These are phyloP conservation scores for Xiphophorus hellerii DNA, from an alignment of 2,113 vertebrate species.

Conservation along the genomic window DNA sequence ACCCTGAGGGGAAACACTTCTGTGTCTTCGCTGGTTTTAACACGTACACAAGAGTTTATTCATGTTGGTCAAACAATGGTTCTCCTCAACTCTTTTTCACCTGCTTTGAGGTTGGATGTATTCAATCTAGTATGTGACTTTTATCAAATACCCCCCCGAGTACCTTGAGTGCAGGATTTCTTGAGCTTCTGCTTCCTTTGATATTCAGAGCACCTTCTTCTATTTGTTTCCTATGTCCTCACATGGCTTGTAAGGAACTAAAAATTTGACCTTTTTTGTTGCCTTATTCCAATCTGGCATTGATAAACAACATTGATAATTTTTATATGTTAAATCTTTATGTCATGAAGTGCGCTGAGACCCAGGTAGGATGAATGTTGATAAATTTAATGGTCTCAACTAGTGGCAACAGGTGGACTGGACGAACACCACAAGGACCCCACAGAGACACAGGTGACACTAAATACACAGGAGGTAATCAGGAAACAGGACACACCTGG, in stretches of 20 bases:
- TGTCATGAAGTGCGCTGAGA: too few relatives aligned
- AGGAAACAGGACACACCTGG: too few relatives aligned
- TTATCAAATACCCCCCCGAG: constrained; percentile 47
- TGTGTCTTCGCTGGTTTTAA: constrained; percentile 9
- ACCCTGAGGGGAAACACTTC: constrained; percentile 9
- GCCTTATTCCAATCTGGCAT: neutral
- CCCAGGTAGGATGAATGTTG: too few relatives aligned
- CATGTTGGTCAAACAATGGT: constrained; percentile 37
- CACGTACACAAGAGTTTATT: constrained; percentile 31
- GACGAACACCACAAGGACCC: too few relatives aligned
- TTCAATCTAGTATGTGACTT: constrained; percentile 30
- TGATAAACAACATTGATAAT: neutral
- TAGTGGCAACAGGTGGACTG: too few relatives aligned
- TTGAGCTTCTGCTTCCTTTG: constrained; percentile 21
- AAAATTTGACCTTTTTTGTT: neutral
- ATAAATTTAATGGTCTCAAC: too few relatives aligned
- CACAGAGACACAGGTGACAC: too few relatives aligned
- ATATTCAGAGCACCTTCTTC: too few relatives aligned
- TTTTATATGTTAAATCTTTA: neutral
- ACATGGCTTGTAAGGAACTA: neutral
- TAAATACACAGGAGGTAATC: too few relatives aligned
- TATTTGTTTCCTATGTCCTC: too few relatives aligned
- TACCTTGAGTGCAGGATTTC: neutral
- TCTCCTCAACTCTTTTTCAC: constrained; percentile 32
- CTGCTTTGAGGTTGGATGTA: constrained; percentile 26